Conservation (phyloP, 1,140 invertebrate species). For the Rhyzopertha dominica region DNA sequence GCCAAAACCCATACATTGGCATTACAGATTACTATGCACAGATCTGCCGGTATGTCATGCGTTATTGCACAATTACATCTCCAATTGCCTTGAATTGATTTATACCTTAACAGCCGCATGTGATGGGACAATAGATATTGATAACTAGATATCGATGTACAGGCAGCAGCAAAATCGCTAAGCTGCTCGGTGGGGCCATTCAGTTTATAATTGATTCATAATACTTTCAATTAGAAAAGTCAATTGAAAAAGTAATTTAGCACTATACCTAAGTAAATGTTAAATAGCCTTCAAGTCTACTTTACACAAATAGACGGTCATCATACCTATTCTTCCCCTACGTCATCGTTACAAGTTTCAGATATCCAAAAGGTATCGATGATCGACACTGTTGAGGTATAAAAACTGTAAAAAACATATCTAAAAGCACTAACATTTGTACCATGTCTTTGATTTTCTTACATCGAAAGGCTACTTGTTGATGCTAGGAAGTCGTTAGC, state of each 20-base stretch:
- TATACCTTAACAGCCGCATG: conserved; percentile 21
- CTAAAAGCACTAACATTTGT: no score
- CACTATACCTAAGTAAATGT: neutral
- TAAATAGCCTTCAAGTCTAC: neutral
- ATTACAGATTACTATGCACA: no score
- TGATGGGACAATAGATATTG: conserved; percentile 23
- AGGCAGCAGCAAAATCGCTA: conserved; percentile 1
- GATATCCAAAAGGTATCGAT: no score
- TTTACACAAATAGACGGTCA: neutral
- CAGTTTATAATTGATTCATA: conserved; percentile 1
- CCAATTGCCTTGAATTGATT: conserved; percentile 35
- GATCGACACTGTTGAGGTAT: no score
- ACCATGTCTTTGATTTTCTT: no score
- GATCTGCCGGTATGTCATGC: no score
- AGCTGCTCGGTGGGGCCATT: conserved; percentile 2
- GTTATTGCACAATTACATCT: conserved; percentile 35
- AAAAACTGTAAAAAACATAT: no score
- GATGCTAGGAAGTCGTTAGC: no score
- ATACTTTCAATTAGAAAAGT: conserved; percentile 1
- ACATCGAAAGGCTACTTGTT: no score
- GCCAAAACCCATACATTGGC: no score
- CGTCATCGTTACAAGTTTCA: no score
- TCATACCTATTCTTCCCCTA: neutral
- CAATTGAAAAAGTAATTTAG: neutral
- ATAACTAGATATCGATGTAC: conserved; percentile 18